Percentiles rank a stretch among this genome's conserved stretches.
Evolutionary conservation across 2,888 invertebrate genomes (phyloP).

Genomic region (Clostera curtula): DNA sequence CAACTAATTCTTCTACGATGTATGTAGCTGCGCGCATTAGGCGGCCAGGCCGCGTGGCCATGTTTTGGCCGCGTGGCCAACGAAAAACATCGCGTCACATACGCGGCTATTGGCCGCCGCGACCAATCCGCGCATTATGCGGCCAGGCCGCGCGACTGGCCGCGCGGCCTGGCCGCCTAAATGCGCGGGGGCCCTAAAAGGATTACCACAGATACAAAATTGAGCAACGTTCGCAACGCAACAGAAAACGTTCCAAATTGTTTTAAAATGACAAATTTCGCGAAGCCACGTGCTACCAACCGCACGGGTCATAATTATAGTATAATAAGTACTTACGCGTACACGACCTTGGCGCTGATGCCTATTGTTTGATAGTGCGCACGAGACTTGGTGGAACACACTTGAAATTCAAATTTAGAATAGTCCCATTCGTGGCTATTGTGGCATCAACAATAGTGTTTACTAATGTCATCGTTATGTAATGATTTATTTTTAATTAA

Average conservation of each 20-base stretch:
- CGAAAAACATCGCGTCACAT: too few species aligned
- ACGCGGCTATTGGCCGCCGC: too few species aligned
- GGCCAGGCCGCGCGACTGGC: too few species aligned
- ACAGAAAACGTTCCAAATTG: not conserved
- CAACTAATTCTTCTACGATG: too few species aligned
- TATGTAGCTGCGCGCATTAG: too few species aligned
- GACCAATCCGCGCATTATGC: too few species aligned
- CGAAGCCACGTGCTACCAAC: slow-evolving; percentile 23
- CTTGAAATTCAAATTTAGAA: slow-evolving; percentile 43
- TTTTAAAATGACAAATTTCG: slow-evolving; percentile 17
- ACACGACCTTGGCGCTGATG: slow-evolving; percentile 58
- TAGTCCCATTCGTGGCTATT: slow-evolving; percentile 22
- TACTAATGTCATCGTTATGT: slow-evolving; percentile 19
- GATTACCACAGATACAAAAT: too few species aligned
- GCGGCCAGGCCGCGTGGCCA: too few species aligned
- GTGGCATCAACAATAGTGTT: slow-evolving; percentile 18
- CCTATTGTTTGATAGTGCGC: slow-evolving; percentile 56
- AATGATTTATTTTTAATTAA: slow-evolving; percentile 6
- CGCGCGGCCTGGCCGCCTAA: too few species aligned
- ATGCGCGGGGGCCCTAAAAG: too few species aligned
- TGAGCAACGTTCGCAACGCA: too few species aligned
- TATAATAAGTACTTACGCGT: slow-evolving; percentile 56
- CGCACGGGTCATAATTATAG: slow-evolving; percentile 51
- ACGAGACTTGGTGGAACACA: slow-evolving; percentile 25
- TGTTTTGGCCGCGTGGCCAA: too few species aligned